These are phyloP conservation scores for Heterodera schachtii DNA, from an alignment of 1,140 invertebrate genomes.

Conservation along the genomic window DNA sequence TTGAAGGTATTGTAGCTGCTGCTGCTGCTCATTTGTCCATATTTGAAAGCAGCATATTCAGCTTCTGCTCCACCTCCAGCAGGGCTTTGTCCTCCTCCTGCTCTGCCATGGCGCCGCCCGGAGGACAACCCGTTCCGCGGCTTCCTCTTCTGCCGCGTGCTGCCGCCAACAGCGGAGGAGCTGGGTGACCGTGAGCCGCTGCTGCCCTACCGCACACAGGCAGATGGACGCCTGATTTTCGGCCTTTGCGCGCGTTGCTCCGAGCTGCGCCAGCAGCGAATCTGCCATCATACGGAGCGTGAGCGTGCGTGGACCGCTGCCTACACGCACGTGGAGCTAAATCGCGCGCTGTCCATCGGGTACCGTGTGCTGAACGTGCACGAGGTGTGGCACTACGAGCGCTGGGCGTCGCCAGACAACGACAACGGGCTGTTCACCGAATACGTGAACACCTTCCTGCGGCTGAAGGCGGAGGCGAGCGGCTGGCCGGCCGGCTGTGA, in stretches of 20 bases:
- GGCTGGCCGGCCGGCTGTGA: constrained; percentile 28
- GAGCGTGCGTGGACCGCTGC: constrained; percentile 26
- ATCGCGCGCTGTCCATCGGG: constrained; percentile 13
- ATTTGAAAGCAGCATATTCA: too few species aligned
- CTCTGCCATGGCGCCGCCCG: not conserved
- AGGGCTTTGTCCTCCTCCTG: not conserved
- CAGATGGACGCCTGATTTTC: constrained; percentile 21
- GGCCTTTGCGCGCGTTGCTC: constrained; percentile 24
- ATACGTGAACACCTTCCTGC: constrained; percentile 34
- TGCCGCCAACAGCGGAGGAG: not conserved
- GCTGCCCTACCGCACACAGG: constrained; percentile 1
- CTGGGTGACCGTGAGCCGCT: not conserved
- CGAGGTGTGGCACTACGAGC: constrained; percentile 33
- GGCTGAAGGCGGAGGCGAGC: constrained; percentile 21
- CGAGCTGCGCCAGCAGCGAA: not conserved
- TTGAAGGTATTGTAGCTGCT: too few species aligned
- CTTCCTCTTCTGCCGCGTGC: constrained; percentile 3
- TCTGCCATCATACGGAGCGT: not conserved
- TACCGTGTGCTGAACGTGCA: constrained; percentile 14
- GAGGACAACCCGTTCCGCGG: constrained; percentile 1
- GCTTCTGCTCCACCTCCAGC: too few species aligned
- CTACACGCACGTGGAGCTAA: constrained; percentile 33
- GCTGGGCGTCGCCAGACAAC: not conserved
- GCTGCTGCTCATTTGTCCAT: too few species aligned
- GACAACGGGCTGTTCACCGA: constrained; percentile 23